phyloP scores from a whole-genome alignment of 2,113 vertebrate species.

The Rallus limicola region DNA sequence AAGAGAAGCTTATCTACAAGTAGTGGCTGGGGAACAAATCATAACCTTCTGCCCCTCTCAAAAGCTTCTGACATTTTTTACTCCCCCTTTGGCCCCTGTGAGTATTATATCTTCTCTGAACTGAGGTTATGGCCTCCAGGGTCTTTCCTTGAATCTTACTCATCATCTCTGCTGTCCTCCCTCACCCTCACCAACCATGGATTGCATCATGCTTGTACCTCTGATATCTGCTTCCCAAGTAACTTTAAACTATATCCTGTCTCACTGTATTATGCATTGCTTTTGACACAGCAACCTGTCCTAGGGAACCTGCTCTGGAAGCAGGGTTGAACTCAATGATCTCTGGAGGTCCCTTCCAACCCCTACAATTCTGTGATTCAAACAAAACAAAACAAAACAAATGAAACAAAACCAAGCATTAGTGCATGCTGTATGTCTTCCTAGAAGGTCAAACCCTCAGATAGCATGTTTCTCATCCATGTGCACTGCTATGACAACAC shows the following conservation, averaged over 20 bases:
- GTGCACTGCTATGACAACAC: not conserved
- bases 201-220: not conserved
- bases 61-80: slow-evolving; percentile 27
- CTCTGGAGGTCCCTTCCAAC: too few relatives aligned
- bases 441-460: not conserved
- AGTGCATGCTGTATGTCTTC: not conserved
- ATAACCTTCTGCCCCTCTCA: not conserved
- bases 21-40: not conserved
- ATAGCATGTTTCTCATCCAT: not conserved
- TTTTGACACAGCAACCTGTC: not conserved
- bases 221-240: not conserved
- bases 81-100: not conserved
- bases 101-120: not conserved
- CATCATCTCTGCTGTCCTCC: not conserved
- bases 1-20: slow-evolving; percentile 18
- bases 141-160: not conserved
- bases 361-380: too few relatives aligned
- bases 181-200: not conserved
- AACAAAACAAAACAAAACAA: too few relatives aligned
- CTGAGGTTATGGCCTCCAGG: not conserved
- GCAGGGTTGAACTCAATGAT: too few relatives aligned
- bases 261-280: not conserved
- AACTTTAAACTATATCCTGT: not conserved
- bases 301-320: too few relatives aligned
- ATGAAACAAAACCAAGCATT: not conserved